Evolutionary conservation across 2,797 vertebrate species (phyloP).

Genomic region (Aldrovandia affinis): DNA sequence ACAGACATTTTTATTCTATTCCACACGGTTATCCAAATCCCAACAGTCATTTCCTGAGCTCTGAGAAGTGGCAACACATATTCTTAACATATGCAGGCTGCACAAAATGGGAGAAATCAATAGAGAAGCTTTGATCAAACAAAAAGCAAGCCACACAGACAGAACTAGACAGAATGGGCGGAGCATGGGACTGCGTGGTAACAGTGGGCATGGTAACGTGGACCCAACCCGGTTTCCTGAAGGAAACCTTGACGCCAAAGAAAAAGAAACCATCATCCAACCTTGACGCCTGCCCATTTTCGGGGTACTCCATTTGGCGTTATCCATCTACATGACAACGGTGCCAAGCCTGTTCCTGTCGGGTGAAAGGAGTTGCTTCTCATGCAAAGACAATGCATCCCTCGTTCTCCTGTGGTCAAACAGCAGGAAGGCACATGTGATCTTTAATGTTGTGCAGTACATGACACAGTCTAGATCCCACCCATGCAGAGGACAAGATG

Average conservation of each 20-base stretch:
- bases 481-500: too few species aligned
- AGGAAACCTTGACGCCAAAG: conserved; percentile 25
- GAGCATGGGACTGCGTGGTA: background rate
- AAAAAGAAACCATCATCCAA: background rate
- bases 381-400: too few species aligned
- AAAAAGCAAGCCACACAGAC: conserved; percentile 51
- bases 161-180: conserved; percentile 24
- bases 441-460: conserved; percentile 30
- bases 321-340: background rate
- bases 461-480: too few species aligned
- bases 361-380: too few species aligned
- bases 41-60: conserved; percentile 48
- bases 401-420: conserved; percentile 38
- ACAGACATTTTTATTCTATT: conserved; percentile 32
- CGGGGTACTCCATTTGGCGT: too few species aligned
- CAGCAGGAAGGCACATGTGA: conserved; percentile 51
- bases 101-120: conserved; percentile 42
- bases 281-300: conserved; percentile 23
- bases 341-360: background rate
- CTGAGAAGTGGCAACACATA: conserved; percentile 47
- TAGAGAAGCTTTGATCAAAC: conserved; percentile 47
- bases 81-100: conserved; percentile 45
- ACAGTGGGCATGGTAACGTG: conserved; percentile 39
- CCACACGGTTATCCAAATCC: conserved; percentile 29
- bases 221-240: conserved; percentile 28